Conservation (phyloP, 2,888 invertebrate species). For the Dromius quadrimaculatus region DNA sequence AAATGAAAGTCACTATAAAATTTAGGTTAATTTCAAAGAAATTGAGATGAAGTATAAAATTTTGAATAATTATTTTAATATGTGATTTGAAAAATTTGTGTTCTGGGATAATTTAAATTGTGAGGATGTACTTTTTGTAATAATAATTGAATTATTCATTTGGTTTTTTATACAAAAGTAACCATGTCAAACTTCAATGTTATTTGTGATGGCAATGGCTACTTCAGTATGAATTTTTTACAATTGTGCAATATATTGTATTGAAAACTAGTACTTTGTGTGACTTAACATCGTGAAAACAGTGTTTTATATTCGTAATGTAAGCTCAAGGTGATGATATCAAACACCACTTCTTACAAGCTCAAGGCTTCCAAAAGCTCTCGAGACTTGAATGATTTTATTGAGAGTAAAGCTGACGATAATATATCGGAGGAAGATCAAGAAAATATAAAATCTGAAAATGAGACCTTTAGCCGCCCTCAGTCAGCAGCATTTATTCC, state of each 20-base stretch:
- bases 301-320: slow-evolving; percentile 62
- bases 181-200: slow-evolving; percentile 49
- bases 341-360: slow-evolving; percentile 75
- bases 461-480: slow-evolving; percentile 40
- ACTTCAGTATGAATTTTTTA: slow-evolving; percentile 39
- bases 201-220: slow-evolving; percentile 52
- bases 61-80: no score
- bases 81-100: no score
- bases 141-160: no score
- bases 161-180: slow-evolving; percentile 34
- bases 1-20: slow-evolving; percentile 8
- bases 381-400: slow-evolving; percentile 65
- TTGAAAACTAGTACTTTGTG: slow-evolving; percentile 20
- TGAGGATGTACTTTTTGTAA: no score
- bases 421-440: slow-evolving; percentile 61
- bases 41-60: neutral
- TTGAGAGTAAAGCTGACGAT: slow-evolving; percentile 69
- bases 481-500: slow-evolving; percentile 48
- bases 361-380: slow-evolving; percentile 73
- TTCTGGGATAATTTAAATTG: no score
- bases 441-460: slow-evolving; percentile 47
- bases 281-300: slow-evolving; percentile 25
- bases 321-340: slow-evolving; percentile 73
- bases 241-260: slow-evolving; percentile 42
- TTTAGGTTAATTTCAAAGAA: slow-evolving; percentile 14